Conservation (phyloP, 2,113 vertebrate genomes). For the Delphinus delphis region DNA sequence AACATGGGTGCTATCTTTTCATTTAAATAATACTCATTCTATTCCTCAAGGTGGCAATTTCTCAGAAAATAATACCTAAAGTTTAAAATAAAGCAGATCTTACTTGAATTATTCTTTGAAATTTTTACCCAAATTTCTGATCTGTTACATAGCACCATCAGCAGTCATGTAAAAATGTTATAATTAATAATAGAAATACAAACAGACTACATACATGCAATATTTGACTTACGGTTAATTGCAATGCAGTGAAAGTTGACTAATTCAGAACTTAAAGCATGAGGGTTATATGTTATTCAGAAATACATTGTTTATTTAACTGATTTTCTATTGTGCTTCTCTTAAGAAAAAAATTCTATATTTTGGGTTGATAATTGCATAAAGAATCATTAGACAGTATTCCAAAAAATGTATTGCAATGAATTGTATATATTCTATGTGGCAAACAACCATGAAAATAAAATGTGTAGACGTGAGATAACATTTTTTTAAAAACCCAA, state of each 20-base stretch:
- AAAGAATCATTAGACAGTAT: neutral
- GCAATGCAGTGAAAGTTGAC: neutral
- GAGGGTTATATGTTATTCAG: neutral
- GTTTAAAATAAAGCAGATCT: neutral
- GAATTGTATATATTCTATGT: neutral
- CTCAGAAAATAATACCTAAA: neutral
- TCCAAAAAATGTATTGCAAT: neutral
- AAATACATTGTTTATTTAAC: neutral
- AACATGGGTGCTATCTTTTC: neutral
- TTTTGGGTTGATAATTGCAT: neutral
- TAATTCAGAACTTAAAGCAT: neutral
- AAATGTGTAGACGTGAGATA: neutral
- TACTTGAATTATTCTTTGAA: neutral
- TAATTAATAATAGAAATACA: neutral
- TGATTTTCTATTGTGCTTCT: neutral
- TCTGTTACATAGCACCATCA: neutral
- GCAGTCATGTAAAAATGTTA: neutral
- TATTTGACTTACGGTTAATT: neutral
- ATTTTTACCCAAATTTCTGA: neutral
- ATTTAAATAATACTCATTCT: neutral
- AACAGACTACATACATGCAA: neutral
- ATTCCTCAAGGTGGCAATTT: neutral
- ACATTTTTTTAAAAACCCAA: neutral
- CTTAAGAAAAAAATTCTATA: neutral
- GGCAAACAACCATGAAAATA: neutral